Evolutionary conservation across 2,797 vertebrate genomes (phyloP).

Genomic region (Heteromormyrus szaboi): DNA sequence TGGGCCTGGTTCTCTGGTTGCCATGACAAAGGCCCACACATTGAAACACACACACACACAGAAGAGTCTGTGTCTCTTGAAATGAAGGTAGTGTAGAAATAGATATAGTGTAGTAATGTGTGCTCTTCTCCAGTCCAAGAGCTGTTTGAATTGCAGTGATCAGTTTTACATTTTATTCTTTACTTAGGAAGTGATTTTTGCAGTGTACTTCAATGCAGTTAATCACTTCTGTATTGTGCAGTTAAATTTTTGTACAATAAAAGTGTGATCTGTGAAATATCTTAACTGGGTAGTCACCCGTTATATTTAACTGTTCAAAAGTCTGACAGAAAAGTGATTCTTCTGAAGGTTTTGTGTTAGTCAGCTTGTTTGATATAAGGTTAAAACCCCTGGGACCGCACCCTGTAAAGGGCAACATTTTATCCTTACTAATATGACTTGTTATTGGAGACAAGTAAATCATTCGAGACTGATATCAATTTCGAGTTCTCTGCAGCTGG

Average conservation of each 20-base stretch:
- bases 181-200: not conserved
- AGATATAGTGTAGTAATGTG: not conserved
- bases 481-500: not conserved
- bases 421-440: not conserved
- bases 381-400: not conserved
- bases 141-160: not conserved
- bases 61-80: not conserved
- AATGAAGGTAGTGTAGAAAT: not conserved
- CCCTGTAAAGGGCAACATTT: not conserved
- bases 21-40: constrained; percentile 27
- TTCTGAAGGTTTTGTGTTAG: not conserved
- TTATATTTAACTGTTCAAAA: not conserved
- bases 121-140: not conserved
- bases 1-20: constrained; percentile 32
- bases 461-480: not conserved
- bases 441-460: not conserved
- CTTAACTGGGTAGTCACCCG: not conserved
- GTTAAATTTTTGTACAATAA: not conserved
- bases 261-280: not conserved
- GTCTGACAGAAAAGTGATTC: no score
- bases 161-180: not conserved
- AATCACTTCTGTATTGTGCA: not conserved
- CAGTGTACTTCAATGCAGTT: not conserved
- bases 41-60: not conserved
- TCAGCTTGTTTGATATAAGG: not conserved